Conservation (phyloP, 2,888 invertebrate species). For the Eupithecia tripunctaria region DNA sequence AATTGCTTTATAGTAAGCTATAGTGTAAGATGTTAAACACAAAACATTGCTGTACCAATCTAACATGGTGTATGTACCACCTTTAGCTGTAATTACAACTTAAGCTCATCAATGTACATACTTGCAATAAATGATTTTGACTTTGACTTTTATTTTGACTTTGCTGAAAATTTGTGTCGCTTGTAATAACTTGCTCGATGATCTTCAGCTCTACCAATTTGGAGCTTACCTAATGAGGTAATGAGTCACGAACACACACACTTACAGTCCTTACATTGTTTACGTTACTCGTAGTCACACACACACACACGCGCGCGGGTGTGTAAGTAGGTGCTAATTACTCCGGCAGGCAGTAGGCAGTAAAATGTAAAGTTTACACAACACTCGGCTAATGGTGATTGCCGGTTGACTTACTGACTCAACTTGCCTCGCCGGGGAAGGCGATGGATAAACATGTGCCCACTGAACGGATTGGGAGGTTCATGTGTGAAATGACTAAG, state of each 20-base stretch:
- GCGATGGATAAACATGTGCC: background rate
- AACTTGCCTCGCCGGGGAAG: background rate
- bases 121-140: no score
- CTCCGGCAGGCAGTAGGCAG: constrained; percentile 1
- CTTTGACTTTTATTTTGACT: no score
- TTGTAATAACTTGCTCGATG: background rate
- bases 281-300: background rate
- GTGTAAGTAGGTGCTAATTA: constrained; percentile 9
- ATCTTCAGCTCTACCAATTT: background rate
- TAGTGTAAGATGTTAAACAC: no score
- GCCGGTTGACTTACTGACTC: background rate
- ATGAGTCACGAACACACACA: background rate
- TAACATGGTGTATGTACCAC: no score
- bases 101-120: no score
- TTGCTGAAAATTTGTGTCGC: background rate
- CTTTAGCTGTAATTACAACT: no score
- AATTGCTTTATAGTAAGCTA: no score
- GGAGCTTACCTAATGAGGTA: background rate
- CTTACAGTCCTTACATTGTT: background rate
- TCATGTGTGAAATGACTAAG: background rate
- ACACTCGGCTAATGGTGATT: background rate
- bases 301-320: background rate
- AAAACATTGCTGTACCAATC: no score
- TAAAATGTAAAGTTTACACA: constrained; percentile 7
- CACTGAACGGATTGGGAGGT: background rate